A percentile compares a stretch with the other conserved stretches of the same genome.
Conservation (phyloP, 2,888 invertebrate genomes). For the Amphipyra tragopoginis region DNA sequence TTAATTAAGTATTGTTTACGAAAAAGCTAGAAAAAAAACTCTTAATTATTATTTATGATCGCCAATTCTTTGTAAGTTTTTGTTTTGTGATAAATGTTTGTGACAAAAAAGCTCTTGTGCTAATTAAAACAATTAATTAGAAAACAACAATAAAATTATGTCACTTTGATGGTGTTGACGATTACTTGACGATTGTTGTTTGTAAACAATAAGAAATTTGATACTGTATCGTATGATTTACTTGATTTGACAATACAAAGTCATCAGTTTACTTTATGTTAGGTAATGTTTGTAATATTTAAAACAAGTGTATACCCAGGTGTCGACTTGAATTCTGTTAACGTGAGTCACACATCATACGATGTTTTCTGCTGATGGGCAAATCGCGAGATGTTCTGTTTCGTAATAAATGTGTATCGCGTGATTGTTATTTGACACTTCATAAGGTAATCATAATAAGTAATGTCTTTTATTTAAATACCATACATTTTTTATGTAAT, state of each 20-base stretch:
- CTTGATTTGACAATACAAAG: neutral
- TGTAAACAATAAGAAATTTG: constrained; percentile 5
- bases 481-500: too few species aligned
- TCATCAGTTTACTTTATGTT: constrained; percentile 11
- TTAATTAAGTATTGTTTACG: neutral
- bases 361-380: constrained; percentile 54
- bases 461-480: neutral
- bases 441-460: neutral
- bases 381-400: constrained; percentile 36
- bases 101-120: too few species aligned
- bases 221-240: constrained; percentile 18
- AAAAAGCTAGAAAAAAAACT: too few species aligned
- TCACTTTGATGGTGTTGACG: neutral
- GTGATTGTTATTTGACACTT: constrained; percentile 38
- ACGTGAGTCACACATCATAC: constrained; percentile 47
- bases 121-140: too few species aligned
- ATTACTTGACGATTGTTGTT: neutral
- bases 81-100: too few species aligned
- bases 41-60: too few species aligned
- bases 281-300: constrained; percentile 6
- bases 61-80: too few species aligned
- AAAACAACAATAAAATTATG: too few species aligned
- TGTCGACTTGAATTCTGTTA: constrained; percentile 26
- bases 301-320: constrained; percentile 15
- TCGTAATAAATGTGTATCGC: constrained; percentile 35